Percentiles rank a stretch among this genome's conserved stretches.
phyloP scores from a whole-genome alignment of 2,113 vertebrate species.

The Megaleporinus macrocephalus region DNA sequence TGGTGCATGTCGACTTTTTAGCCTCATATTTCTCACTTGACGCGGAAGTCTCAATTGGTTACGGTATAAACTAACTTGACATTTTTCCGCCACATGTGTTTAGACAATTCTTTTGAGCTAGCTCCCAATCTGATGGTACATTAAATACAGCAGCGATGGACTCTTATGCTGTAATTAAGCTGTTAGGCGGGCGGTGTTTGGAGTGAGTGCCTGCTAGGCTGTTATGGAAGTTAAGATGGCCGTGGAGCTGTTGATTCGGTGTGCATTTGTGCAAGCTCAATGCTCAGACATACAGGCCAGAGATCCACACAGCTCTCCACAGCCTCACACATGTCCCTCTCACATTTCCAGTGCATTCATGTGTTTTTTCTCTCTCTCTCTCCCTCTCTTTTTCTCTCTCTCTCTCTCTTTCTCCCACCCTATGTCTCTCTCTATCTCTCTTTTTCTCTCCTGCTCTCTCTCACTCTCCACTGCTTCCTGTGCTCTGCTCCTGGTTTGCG shows the following conservation, averaged over 20 bases:
- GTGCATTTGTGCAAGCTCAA: slow-evolving; percentile 38
- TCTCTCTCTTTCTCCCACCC: no score
- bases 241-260: slow-evolving; percentile 58
- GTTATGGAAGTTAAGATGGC: slow-evolving; percentile 56
- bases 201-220: slow-evolving; percentile 69
- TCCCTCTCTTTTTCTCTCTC: slow-evolving; percentile 1
- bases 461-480: slow-evolving; percentile 53
- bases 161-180: slow-evolving; percentile 74
- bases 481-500: slow-evolving; percentile 83
- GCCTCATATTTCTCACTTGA: slow-evolving; percentile 74
- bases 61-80: slow-evolving; percentile 70
- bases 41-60: slow-evolving; percentile 77
- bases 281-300: slow-evolving; percentile 57
- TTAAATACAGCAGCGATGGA: slow-evolving; percentile 62
- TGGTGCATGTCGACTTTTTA: slow-evolving; percentile 76
- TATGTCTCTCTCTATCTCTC: slow-evolving; percentile 35
- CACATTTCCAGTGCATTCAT: slow-evolving; percentile 79
- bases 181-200: slow-evolving; percentile 69
- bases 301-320: slow-evolving; percentile 58
- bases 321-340: slow-evolving; percentile 69
- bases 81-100: slow-evolving; percentile 70
- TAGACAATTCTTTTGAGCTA: slow-evolving; percentile 70
- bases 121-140: slow-evolving; percentile 68
- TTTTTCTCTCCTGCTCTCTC: not conserved
- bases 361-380: slow-evolving; percentile 61